Evolutionary conservation across 1,140 invertebrate species (phyloP), one percentile per base, ranked within the genome.

Genomic region (Phymorhynchus buccinoides): DNA sequence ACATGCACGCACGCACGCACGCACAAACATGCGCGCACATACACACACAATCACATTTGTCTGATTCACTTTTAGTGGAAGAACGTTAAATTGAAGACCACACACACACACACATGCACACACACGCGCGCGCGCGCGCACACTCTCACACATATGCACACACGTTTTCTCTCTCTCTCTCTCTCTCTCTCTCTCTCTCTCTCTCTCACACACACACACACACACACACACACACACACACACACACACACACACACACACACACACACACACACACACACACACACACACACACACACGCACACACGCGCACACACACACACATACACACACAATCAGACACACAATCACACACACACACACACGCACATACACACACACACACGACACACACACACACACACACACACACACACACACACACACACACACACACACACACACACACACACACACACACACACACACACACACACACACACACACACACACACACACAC

Each of bases 361-460:
- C 39, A 62, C 62, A 62, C 37, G 12, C 37, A 52, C 52, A 62
- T 4, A 37, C 9, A 37, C 80, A 81, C 14, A 52, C 16, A 44
- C n/a, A 44, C 14, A 80, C 27, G n/a, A 52, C 41, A 39, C 41
- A 80, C 44, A 30, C 41, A 52, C 42, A 39, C 22, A 44, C 48
- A 37, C 12, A 79, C 41, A 37, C 12, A 27, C 39, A 37, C 12
- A 37, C 41, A 37, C 27, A 79, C 30, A 22, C 77, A 79, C 37
- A 7, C 16, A 22, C 77, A 41, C 77, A 22, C 77, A 79, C 77
- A 22, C 30, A 41, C 82, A 35, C 82, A 73, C 82, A n/a, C 66
- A 83, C 82, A 12, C 6, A 41, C 12, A 37, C 14, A 37, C 4
- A 79, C 18, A 41, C 32, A 37, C 41, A 79, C 39, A 16, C 41